Evolutionary conservation across 2,888 invertebrate species (phyloP).

Genomic region (Adelphocoris suturalis): DNA sequence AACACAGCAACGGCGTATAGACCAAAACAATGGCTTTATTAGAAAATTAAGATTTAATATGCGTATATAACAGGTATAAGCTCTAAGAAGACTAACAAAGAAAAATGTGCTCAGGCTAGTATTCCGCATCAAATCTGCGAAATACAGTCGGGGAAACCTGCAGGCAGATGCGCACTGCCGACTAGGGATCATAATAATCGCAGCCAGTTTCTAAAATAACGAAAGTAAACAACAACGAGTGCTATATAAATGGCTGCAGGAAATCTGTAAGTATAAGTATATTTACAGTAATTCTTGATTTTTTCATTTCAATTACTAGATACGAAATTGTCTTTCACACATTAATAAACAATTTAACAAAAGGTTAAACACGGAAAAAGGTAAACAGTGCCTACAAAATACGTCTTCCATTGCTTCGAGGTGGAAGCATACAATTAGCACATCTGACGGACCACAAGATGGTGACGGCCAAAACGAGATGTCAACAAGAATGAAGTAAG

Average conservation of each 20-base stretch:
- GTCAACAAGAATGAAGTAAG: background rate
- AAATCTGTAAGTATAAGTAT: background rate
- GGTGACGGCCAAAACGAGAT: constrained; percentile 55
- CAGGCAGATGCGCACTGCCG: background rate
- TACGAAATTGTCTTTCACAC: background rate
- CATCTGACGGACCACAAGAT: background rate
- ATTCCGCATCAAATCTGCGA: background rate
- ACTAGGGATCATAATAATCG: constrained; percentile 65
- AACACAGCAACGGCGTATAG: no score
- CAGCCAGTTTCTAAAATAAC: constrained; percentile 55
- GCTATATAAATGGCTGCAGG: background rate
- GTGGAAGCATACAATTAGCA: background rate
- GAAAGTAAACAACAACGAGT: background rate
- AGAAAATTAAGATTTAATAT: background rate
- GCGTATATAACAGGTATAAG: background rate
- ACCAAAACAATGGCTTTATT: constrained; percentile 5
- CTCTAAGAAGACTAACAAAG: background rate
- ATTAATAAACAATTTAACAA: background rate
- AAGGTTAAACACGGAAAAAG: background rate
- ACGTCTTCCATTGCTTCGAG: background rate
- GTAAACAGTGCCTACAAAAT: background rate
- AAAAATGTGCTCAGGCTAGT: background rate
- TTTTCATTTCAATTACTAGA: no score
- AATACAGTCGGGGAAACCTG: background rate
- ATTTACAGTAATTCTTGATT: no score